Evolutionary conservation across 2,797 vertebrate species (phyloP), one percentile per base, ranked within the genome.

Genomic region (Gobionotothen gibberifrons): DNA sequence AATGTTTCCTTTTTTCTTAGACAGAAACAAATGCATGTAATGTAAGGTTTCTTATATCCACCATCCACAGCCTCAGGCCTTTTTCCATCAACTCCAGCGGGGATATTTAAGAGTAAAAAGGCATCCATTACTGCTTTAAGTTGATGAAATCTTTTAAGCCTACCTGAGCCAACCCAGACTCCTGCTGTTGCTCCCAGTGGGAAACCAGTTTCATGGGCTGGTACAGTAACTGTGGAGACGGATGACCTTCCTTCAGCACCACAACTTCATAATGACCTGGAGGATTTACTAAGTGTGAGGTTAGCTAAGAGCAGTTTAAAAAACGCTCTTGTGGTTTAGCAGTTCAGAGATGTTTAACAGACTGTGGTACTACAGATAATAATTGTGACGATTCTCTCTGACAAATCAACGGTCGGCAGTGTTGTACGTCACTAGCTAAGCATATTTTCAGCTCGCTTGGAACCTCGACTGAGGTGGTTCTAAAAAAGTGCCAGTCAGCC

Each of bases 61-160:
- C 57, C 74, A 48, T 70, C 74, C 57, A 58, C 58, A 16, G 53
- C 17, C 42, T 69, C 11, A 11, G 67, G 56, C 54, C 58, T 78
- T 77, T 72, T 68, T 39, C 39, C 64, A 65, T 56, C 47, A 70
- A 65, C 48, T 59, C 55, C 75, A 54, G 74, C 52, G 48, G 81
- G 52, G 60, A 80, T 29, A 66, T 68, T 81, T 73, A 69, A 85
- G 29, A 78, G 53, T 71, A 36, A 36, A 36, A 79, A 60, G 71
- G 69, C 65, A 70, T 83, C 66, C 49, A 76, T 79, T 87, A 82
- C 84, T 81, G 72, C 52, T 56, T 68, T 12, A 78, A 74, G 72
- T 56, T 83, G 54, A 80, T 76, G 51, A 77, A 85, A 36, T 36
- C 8, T 36, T 36, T 36, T 36, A 36, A 36, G 32, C 32, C 32